Conservation (phyloP, 2,113 vertebrate species). For the Myrmecobius fasciatus region DNA sequence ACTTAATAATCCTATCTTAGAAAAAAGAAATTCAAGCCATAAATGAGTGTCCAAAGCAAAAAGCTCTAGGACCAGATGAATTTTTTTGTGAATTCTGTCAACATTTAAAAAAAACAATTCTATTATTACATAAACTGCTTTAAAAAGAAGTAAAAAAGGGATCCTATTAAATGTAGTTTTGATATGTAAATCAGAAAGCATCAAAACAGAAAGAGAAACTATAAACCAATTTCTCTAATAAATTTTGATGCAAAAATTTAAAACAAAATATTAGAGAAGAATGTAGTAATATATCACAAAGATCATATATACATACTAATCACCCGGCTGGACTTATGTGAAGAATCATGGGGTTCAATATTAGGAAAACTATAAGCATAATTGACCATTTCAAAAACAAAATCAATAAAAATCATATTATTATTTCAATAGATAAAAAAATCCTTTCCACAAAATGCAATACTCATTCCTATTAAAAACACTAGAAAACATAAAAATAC, state of each 20-base stretch:
- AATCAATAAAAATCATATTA: neutral
- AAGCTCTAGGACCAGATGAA: neutral
- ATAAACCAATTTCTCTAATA: neutral
- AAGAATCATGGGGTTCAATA: neutral
- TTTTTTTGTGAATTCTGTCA: neutral
- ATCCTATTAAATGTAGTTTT: neutral
- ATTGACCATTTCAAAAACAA: neutral
- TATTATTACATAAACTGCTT: neutral
- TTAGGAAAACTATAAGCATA: neutral
- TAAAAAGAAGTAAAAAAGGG: neutral
- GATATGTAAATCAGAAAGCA: neutral
- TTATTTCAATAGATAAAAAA: neutral
- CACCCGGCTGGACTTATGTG: neutral
- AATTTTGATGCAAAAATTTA: neutral
- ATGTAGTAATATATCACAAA: neutral
- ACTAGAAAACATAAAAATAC: neutral
- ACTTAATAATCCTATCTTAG: neutral
- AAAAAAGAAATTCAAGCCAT: neutral
- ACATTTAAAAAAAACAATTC: neutral
- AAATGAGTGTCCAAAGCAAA: neutral
- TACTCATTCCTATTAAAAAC: neutral
- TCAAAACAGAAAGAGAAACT: neutral
- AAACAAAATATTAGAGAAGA: neutral
- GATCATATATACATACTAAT: neutral
- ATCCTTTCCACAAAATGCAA: neutral